Evolutionary conservation across 2,113 vertebrate genomes (phyloP).

Genomic region (Scopus umbretta): DNA sequence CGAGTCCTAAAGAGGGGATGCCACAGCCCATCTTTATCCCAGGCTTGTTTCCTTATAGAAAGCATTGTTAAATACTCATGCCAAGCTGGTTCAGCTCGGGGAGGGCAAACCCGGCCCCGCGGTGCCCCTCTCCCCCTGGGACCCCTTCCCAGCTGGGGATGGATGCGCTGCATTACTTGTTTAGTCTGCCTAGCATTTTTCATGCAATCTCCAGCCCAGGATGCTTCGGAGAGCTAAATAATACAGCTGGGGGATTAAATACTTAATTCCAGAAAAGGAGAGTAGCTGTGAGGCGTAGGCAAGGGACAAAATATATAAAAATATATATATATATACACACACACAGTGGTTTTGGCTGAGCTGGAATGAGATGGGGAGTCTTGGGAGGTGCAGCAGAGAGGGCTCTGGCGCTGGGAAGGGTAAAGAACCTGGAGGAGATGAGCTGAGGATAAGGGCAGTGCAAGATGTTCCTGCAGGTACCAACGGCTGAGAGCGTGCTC

Average conservation of each 20-base stretch:
- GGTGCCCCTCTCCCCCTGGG: neutral
- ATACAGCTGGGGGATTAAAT: neutral
- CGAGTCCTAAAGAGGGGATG: neutral
- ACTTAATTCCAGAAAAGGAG: neutral
- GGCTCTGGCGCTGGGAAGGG: neutral
- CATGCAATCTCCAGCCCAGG: neutral
- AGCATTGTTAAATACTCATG: neutral
- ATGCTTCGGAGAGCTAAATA: neutral
- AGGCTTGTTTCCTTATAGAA: neutral
- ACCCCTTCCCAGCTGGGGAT: neutral
- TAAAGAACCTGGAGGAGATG: neutral
- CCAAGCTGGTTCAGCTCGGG: fast-evolving
- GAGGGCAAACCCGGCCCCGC: neutral
- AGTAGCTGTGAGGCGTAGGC: neutral
- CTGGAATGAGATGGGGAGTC: neutral
- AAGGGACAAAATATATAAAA: neutral
- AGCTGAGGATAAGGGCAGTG: neutral
- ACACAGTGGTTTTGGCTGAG: neutral
- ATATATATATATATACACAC: neutral
- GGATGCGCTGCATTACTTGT: neutral
- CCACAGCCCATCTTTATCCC: neutral
- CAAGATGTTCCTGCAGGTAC: neutral
- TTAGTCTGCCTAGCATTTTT: neutral
- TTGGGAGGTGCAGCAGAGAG: neutral
- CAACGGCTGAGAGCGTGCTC: neutral